Evolutionary conservation across 2,797 vertebrate species (phyloP).

Genomic region (Falco novaeseelandiae): DNA sequence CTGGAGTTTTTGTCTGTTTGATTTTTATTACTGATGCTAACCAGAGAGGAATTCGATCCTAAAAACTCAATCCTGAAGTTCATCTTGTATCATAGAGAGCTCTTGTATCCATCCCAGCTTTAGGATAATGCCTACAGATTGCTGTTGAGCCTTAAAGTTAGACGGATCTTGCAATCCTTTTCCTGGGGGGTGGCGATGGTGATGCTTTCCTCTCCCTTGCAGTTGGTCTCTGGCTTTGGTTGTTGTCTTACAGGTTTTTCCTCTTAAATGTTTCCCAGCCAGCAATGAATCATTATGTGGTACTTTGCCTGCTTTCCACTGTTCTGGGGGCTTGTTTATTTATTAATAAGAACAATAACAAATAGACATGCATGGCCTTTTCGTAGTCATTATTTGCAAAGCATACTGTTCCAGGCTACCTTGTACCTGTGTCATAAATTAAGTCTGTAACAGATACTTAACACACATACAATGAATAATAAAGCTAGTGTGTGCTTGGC

Average conservation of each 20-base stretch:
- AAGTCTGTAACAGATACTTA: neutral
- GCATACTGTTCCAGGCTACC: neutral
- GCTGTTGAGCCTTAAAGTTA: neutral
- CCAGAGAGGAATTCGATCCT: neutral
- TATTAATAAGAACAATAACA: conserved; percentile 36
- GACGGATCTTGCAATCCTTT: neutral
- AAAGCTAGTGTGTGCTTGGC: neutral
- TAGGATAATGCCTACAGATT: neutral
- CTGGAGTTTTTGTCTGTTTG: neutral
- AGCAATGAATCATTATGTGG: neutral
- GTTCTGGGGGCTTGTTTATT: neutral
- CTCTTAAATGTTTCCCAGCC: neutral
- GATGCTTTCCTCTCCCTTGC: neutral
- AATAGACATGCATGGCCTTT: neutral
- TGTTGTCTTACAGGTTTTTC: neutral
- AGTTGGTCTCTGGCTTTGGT: neutral
- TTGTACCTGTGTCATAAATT: conserved; percentile 15
- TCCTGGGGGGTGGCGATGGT: neutral
- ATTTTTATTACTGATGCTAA: neutral
- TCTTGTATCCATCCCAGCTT: neutral
- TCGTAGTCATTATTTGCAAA: neutral
- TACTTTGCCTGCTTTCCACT: neutral
- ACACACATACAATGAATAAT: neutral
- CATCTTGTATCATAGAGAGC: neutral
- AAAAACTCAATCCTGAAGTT: neutral